Conservation (phyloP, 2,888 invertebrate species). For the Brachyopa scutellaris region DNA sequence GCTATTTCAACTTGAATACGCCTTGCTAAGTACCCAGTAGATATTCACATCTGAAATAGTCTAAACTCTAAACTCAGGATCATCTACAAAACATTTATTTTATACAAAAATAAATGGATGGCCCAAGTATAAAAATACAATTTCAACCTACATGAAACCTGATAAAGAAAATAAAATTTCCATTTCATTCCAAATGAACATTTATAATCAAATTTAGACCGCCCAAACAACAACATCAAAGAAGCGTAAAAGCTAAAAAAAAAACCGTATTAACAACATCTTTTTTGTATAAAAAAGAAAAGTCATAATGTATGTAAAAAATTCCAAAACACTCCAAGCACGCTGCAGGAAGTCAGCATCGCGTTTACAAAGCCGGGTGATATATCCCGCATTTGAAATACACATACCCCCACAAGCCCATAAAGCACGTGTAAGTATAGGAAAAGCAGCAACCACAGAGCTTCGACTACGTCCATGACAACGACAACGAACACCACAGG, state of each 20-base stretch:
- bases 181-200: constrained; percentile 39
- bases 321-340: constrained; percentile 44
- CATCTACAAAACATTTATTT: too few species aligned
- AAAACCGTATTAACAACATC: constrained; percentile 55
- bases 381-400: not conserved
- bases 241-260: constrained; percentile 38
- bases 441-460: constrained; percentile 34
- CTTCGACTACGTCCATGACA: constrained; percentile 29
- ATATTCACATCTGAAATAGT: too few species aligned
- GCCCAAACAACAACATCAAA: constrained; percentile 58
- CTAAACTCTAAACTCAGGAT: too few species aligned
- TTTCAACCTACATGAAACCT: too few species aligned
- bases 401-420: not conserved
- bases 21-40: too few species aligned
- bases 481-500: constrained; percentile 35
- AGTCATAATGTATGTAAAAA: not conserved
- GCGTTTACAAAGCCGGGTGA: constrained; percentile 11
- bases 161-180: constrained; percentile 18
- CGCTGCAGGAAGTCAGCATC: constrained; percentile 58
- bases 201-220: constrained; percentile 64
- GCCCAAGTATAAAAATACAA: too few species aligned
- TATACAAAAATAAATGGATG: too few species aligned
- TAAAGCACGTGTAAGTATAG: too few species aligned
- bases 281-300: constrained; percentile 5
- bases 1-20: too few species aligned